These are phyloP conservation scores for Unio pictorum DNA, from an alignment of 2,888 invertebrate species.

Conservation along the genomic window DNA sequence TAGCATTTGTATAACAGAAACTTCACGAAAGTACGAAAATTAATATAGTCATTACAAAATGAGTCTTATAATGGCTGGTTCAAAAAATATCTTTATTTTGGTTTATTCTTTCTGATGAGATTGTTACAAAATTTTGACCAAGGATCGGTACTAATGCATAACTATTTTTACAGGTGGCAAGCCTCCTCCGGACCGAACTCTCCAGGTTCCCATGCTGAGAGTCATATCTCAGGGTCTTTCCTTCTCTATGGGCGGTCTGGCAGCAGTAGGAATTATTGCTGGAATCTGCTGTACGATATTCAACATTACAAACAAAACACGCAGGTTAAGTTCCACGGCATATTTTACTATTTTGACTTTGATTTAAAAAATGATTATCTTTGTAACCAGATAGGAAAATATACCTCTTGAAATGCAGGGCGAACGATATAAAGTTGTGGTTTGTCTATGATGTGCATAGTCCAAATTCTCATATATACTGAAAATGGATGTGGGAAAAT, in stretches of 20 bases:
- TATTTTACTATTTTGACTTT: not conserved
- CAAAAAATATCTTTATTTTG: too few species aligned
- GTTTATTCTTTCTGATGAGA: too few species aligned
- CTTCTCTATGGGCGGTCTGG: slow-evolving; percentile 92
- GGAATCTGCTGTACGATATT: slow-evolving; percentile 91
- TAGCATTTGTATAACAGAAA: too few species aligned
- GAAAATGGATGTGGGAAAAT: too few species aligned
- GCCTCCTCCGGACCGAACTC: slow-evolving; percentile 94
- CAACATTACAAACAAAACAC: slow-evolving; percentile 91
- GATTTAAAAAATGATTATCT: too few species aligned
- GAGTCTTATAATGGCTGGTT: too few species aligned
- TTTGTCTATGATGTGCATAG: too few species aligned
- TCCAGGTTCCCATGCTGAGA: slow-evolving; percentile 85
- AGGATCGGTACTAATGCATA: not conserved
- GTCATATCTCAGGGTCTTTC: slow-evolving; percentile 92
- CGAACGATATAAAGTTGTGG: too few species aligned
- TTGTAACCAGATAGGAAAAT: not conserved
- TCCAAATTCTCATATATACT: too few species aligned
- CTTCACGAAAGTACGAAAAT: too few species aligned
- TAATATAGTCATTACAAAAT: too few species aligned
- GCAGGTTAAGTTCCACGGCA: slow-evolving; percentile 79
- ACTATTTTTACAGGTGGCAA: slow-evolving; percentile 79
- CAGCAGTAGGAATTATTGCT: slow-evolving; percentile 88
- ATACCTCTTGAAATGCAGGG: not conserved
- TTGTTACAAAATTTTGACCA: too few species aligned